Base-by-base conservation (phyloP, 37 sponge, comb jelly and placozoan species). In the Agelas oroides region DNA sequence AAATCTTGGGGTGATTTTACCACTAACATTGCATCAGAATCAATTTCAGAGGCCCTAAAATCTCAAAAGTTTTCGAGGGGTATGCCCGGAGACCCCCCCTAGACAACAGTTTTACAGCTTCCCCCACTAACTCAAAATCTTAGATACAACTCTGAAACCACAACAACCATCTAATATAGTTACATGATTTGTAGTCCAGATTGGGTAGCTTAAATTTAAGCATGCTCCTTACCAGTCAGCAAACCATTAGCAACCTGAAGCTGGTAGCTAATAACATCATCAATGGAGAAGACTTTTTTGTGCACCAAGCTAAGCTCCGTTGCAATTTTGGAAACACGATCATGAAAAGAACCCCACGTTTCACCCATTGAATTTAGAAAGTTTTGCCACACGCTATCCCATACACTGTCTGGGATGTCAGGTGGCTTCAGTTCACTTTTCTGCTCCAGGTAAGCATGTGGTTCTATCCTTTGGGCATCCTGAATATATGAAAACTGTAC, bases 351-450 rank as follows among this genome's bases (percentile, higher is more conserved):
- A 6, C 28, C 27, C 80, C 80, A 79, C 8, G 80, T 66, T n/a
- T 32, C 34, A 0, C 80, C 80, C 2, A 64, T 0, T 41, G 80
- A 64, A 6, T 12, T 0, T 19, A 79, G 15, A 65, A 65, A 41
- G 27, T 79, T 79, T 19, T 65, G 52, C 80, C 80, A 79, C 5
- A 79, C 65, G 5, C 13, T 46, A 38, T 79, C 80, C 80, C 80
- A 79, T 20, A 65, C 67, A 65, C 35, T 12, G 35, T 46, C 54
- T 17, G 80, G 67, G 46, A 79, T 32, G 1, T 21, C 66, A 16
- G 52, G n/a, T 20, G 67, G 80, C 53, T 40, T 64, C 17, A 79
- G 53, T 5, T 39, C 20, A n/a, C 37, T 27, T 39, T 79, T 79
- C 25, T 73, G 53, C 20, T 64, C 53, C 23, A 79, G 0, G 65